Conservation (phyloP, 1,140 invertebrate species). For the Rhopalosiphum maidis region DNA sequence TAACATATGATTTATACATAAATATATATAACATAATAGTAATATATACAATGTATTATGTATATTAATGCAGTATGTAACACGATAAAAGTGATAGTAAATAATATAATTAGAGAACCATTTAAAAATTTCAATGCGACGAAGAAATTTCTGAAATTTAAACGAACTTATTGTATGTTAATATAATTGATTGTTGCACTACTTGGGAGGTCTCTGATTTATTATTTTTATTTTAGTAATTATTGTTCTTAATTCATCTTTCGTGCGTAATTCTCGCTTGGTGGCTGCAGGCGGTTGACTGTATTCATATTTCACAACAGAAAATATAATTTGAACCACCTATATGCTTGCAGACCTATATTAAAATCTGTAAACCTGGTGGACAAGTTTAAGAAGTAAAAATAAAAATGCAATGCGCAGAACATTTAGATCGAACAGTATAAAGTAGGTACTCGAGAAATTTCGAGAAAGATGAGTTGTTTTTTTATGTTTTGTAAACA, state of each 20-base stretch:
- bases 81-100: not conserved
- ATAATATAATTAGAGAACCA: not conserved
- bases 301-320: not conserved
- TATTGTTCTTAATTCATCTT: not conserved
- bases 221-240: not conserved
- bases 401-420: not conserved
- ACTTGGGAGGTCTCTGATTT: not conserved
- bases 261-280: not conserved
- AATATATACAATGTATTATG: not conserved
- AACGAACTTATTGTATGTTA: not conserved
- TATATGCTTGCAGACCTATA: not conserved
- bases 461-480: constrained; percentile 14
- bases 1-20: not conserved
- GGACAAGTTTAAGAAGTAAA: not conserved
- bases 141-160: not conserved
- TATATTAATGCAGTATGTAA: not conserved
- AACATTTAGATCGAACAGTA: not conserved
- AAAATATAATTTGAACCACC: not conserved
- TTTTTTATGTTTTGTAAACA: constrained; percentile 11
- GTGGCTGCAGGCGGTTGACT: not conserved
- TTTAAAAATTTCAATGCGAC: not conserved
- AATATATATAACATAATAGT: not conserved
- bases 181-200: not conserved
- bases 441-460: not conserved
- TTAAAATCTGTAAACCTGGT: not conserved